phyloP scores from a whole-genome alignment of 2,888 invertebrate genomes.

The Polyploca ridens region DNA sequence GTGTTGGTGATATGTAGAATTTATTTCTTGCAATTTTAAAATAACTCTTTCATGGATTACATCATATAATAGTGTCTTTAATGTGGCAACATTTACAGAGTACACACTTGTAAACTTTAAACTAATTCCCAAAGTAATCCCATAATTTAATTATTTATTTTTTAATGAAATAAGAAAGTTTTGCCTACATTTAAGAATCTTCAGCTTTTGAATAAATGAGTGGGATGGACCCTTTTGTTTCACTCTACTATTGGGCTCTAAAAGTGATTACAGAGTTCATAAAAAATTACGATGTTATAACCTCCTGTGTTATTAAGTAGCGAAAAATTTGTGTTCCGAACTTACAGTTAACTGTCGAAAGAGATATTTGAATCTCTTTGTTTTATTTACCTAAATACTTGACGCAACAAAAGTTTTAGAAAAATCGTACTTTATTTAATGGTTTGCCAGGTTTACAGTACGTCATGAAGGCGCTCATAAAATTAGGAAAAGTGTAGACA shows the following conservation, averaged over 20 bases:
- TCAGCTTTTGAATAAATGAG: slow-evolving; percentile 60
- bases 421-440: background rate
- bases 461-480: too few species aligned
- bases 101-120: slow-evolving; percentile 19
- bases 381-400: slow-evolving; percentile 1
- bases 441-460: too few species aligned
- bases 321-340: slow-evolving; percentile 14
- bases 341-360: background rate
- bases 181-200: slow-evolving; percentile 49
- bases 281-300: slow-evolving; percentile 41
- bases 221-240: slow-evolving; percentile 58
- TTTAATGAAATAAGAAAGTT: slow-evolving; percentile 55
- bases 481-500: too few species aligned
- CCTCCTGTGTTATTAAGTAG: slow-evolving; percentile 24
- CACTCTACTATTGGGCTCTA: slow-evolving; percentile 44
- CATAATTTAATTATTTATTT: slow-evolving; percentile 51
- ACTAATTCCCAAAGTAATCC: slow-evolving; percentile 43
- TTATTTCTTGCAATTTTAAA: too few species aligned
- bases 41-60: too few species aligned
- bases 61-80: background rate
- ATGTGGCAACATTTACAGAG: slow-evolving; percentile 17
- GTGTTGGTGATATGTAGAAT: too few species aligned
- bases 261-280: slow-evolving; percentile 54
- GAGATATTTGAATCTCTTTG: background rate
- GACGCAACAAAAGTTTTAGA: background rate